Conservation (phyloP, 2,888 invertebrate genomes). For the Lepidochitona cinerea region DNA sequence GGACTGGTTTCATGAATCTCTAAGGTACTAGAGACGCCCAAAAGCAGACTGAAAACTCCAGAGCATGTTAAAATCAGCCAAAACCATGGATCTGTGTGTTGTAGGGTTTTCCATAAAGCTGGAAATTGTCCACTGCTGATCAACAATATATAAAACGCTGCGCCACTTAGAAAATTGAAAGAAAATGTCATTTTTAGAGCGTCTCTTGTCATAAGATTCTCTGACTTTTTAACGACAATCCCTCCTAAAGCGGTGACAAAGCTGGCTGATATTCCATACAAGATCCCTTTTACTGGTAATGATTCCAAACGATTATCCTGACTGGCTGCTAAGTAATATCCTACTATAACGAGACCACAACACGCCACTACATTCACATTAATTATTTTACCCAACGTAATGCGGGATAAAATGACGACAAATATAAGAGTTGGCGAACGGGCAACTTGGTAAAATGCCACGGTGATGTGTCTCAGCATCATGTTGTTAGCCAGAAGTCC, state of each 20-base stretch:
- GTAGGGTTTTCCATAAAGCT: conserved; percentile 40
- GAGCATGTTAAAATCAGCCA: conserved; percentile 59
- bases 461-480: conserved; percentile 68
- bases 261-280: conserved; percentile 66
- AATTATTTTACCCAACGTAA: conserved; percentile 54
- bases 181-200: conserved; percentile 63
- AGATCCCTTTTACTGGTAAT: conserved; percentile 63
- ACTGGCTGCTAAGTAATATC: conserved; percentile 67
- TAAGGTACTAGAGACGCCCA: conserved; percentile 67
- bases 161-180: conserved; percentile 60
- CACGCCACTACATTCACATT: conserved; percentile 50
- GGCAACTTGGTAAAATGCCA: conserved; percentile 70
- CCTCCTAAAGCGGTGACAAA: conserved; percentile 66
- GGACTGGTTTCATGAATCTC: conserved; percentile 70
- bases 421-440: conserved; percentile 69
- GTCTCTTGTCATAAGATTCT: conserved; percentile 52
- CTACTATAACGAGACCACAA: conserved; percentile 60
- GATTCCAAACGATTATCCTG: conserved; percentile 62
- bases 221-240: conserved; percentile 64
- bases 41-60: conserved; percentile 59
- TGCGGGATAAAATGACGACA: conserved; percentile 62
- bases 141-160: conserved; percentile 63
- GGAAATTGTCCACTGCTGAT: conserved; percentile 59
- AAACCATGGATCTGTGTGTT: conserved; percentile 37
- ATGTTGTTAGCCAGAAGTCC: conserved; percentile 68